Base-by-base conservation (phyloP, 2,888 invertebrate species). In the Acronicta leporina region DNA sequence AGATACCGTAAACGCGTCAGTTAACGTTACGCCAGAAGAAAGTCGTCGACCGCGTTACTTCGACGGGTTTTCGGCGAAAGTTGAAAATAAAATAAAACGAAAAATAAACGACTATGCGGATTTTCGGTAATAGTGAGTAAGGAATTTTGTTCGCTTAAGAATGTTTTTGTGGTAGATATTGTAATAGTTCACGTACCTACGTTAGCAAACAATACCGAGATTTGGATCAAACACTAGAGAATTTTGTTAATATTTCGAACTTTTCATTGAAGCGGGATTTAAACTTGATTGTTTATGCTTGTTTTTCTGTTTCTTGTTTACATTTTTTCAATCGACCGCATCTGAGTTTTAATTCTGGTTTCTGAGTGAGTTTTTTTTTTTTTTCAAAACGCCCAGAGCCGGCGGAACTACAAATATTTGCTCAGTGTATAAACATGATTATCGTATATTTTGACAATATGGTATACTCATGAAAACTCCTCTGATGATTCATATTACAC, bases 61-160 rank as follows among this genome's bases (percentile, higher is more conserved):
- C 79, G 54, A 60, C 77, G 64, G 66, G 78, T 80, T 82, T 80
- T 78, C 55, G 75, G 81, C 81, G 81, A 82, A 82, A 82, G 77
- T 77, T 76, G 51, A 60, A 65, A 64, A 76, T 54, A 73, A 46
- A 65, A 59, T 56, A 74, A 73, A 52, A 58, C 56, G 33, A 67
- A 68, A 64, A 69, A 65, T 48, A 69, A 63, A 75, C 49, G 43
- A n/a, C 11, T 61, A 50, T 62, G 54, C 63, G 64, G 61, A 60
- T 67, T 79, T 68, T 63, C 61, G 42, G 64, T 62, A 63, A 68
- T 70, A 70, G 65, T 58, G 41, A 40, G 63, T 65, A 69, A 65
- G 46, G 62, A 63, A 77, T 67, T 61, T 63, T 75, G 59, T 64
- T 45, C 54, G 64, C 56, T 71, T 68, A 55, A 42, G 57, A 63